These are phyloP conservation scores for Triops longicaudatus DNA, from an alignment of 1,140 invertebrate species.

Conservation along the genomic window DNA sequence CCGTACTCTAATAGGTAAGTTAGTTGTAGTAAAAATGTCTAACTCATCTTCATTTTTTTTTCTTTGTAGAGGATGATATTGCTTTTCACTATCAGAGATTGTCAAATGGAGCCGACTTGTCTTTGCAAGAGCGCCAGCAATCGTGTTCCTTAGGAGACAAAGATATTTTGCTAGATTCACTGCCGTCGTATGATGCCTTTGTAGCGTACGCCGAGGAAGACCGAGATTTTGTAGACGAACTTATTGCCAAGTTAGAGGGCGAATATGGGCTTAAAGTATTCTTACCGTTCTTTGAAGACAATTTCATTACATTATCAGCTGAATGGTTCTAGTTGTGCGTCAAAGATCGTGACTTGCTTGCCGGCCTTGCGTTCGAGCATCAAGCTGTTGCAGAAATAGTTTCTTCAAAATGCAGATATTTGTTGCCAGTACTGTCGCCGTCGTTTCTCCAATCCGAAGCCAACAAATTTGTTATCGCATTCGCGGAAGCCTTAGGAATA, in stretches of 20 bases:
- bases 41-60: conserved; percentile 17
- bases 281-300: background rate
- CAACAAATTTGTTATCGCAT: conserved; percentile 60
- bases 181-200: conserved; percentile 53
- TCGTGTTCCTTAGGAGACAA: conserved; percentile 26
- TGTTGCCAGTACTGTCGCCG: conserved; percentile 62
- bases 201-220: conserved; percentile 62
- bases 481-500: conserved; percentile 62
- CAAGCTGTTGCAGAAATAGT: conserved; percentile 61
- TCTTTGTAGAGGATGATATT: conserved; percentile 39
- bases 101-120: conserved; percentile 35
- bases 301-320: background rate
- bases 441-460: conserved; percentile 57
- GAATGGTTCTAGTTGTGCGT: conserved; percentile 48
- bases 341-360: conserved; percentile 56
- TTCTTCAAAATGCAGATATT: conserved; percentile 57
- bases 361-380: conserved; percentile 54
- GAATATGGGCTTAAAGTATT: conserved; percentile 52
- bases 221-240: conserved; percentile 49
- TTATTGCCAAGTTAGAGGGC: conserved; percentile 53
- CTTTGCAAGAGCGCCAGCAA: conserved; percentile 30
- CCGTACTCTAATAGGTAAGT: conserved; percentile 47
- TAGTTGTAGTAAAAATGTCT: conserved; percentile 18
- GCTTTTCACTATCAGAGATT: conserved; percentile 29
- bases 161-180: conserved; percentile 28